phyloP scores from a whole-genome alignment of 2,888 invertebrate genomes.

The Clivina fossor region DNA sequence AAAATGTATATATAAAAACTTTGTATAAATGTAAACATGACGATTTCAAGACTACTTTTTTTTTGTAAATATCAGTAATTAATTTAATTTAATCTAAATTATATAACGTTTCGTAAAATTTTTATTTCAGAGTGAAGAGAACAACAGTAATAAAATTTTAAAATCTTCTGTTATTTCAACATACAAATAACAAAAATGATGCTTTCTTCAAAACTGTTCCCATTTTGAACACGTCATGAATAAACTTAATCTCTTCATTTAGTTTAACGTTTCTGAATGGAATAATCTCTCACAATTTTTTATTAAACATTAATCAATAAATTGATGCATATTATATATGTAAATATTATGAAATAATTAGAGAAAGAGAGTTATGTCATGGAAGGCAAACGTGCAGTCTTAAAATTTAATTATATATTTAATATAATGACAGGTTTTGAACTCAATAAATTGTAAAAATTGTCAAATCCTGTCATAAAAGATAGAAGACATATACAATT shows the following conservation, averaged over 20 bases:
- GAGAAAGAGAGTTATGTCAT: slow-evolving; percentile 39
- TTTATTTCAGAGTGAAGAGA: slow-evolving; percentile 15
- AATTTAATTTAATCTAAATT: slow-evolving; percentile 27
- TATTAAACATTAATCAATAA: slow-evolving; percentile 15
- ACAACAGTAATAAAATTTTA: slow-evolving; percentile 23
- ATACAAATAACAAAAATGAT: no score
- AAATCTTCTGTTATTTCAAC: no score
- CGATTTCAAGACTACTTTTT: slow-evolving; percentile 23
- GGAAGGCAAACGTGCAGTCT: slow-evolving; percentile 52
- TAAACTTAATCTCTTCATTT: no score
- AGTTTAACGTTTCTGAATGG: slow-evolving; percentile 20
- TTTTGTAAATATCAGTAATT: slow-evolving; percentile 26
- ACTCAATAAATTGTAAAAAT: slow-evolving; percentile 6
- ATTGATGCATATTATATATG: slow-evolving; percentile 10
- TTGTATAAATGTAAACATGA: slow-evolving; percentile 33
- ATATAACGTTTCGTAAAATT: slow-evolving; percentile 27
- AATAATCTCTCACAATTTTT: slow-evolving; percentile 3
- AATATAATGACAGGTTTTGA: slow-evolving; percentile 22
- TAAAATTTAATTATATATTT: slow-evolving; percentile 41
- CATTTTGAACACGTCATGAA: no score
- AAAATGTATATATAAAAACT: slow-evolving; percentile 32
- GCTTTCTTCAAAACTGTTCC: no score
- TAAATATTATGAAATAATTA: slow-evolving; percentile 17
- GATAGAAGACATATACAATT: slow-evolving; percentile 19
- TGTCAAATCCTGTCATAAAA: slow-evolving; percentile 18